These are phyloP conservation scores for Glyptemys insculpta DNA, from an alignment of 2,797 vertebrate genomes.

Conservation along the genomic window DNA sequence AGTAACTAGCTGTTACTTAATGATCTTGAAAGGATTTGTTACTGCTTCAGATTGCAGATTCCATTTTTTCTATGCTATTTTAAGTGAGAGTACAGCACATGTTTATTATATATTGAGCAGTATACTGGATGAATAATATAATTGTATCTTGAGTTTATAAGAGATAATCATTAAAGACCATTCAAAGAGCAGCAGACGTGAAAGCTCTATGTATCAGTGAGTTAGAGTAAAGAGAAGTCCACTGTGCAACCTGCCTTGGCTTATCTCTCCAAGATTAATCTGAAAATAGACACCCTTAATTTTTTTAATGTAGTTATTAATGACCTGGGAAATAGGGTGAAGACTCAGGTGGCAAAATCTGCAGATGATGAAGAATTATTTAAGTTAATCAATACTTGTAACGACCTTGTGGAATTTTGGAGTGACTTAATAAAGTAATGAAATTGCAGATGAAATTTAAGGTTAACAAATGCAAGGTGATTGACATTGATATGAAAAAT, in stretches of 20 bases:
- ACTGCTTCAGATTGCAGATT: neutral
- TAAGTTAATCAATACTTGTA: neutral
- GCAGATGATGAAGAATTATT: neutral
- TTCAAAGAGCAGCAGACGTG: neutral
- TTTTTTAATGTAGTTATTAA: neutral
- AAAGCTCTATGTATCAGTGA: no score
- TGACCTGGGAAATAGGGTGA: neutral
- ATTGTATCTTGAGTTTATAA: neutral
- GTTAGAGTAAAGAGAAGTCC: neutral
- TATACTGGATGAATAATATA: neutral
- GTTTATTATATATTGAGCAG: neutral
- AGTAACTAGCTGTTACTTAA: neutral
- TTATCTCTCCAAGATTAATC: neutral
- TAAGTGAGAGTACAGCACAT: neutral
- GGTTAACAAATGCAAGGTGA: neutral
- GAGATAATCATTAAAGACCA: neutral
- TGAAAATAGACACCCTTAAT: accelerated
- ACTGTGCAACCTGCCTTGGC: neutral
- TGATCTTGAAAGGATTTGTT: slow-evolving; percentile 28
- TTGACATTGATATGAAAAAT: neutral
- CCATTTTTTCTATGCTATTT: neutral
- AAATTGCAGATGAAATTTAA: neutral
- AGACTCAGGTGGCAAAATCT: neutral
- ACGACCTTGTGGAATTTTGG: neutral
- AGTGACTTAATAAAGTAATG: neutral